Base-by-base conservation (phyloP, 2,888 invertebrate genomes). In the Himalopsyche japonica region DNA sequence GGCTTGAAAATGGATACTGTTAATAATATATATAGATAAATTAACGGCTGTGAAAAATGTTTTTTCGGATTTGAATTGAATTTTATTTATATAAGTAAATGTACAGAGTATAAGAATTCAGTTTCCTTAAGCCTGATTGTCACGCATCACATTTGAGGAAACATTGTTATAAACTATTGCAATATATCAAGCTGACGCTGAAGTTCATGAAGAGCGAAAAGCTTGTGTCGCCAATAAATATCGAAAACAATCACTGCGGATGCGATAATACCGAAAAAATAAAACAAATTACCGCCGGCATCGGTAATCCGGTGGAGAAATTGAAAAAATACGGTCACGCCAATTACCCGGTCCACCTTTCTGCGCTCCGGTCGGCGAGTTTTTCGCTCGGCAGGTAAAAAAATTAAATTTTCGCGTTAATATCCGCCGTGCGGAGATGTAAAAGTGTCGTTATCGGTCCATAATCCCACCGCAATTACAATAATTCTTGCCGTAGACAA, bases 391-490 rank as follows among this genome's bases (percentile, higher is more conserved):
- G 76, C 84, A 86, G 85, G 82, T 84, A 84, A 85, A 57, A 82
- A 86, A 86, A 85, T 85, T 84, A 86, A 86, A 86, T 86, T 82
- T 84, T 85, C 85, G 82, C 84, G 84, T 82, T 85, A 85, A 86
- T 86, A 86, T 86, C 82, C 77, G 76, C 79, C 85, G 85, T 77
- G 82, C 82, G 57, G 84, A 84, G 85, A 85, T 84, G 85, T 82
- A 83, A 83, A 82, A 85, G 86, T 83, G 85, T 82, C 86, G 86
- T 86, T 86, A 86, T 86, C 86, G 85, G 86, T 57, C 85, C 76
- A 83, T 86, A 85, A 86, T 86, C 85, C 86, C 80, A 79, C 85
- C 86, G 84, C 85, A 86, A 86, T 86, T 86, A 86, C 86, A 86
- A 86, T 86, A 86, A 86, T 86, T 86, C 86, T 86, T 86, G 84